Evolutionary conservation across 1,140 invertebrate species (phyloP).

Genomic region (Oryctes rhinoceros): DNA sequence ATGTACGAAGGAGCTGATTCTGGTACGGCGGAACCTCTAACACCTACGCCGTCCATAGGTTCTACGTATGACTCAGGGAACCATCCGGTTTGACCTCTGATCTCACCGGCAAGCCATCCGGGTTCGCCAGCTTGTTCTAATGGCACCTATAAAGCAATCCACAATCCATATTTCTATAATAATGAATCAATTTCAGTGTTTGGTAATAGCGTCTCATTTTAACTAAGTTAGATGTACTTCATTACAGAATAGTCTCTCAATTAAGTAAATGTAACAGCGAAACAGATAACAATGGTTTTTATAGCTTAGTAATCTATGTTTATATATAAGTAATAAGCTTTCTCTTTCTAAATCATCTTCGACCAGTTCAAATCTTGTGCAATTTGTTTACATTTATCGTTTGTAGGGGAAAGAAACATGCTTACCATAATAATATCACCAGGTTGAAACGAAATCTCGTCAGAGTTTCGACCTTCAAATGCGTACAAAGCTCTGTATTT

Average conservation of each 20-base stretch:
- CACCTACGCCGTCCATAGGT: slow-evolving; percentile 67
- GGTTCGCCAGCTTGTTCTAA: slow-evolving; percentile 89
- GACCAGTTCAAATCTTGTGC: too few species aligned
- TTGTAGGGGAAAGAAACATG: slow-evolving; percentile 1
- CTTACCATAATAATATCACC: slow-evolving; percentile 91
- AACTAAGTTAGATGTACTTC: too few species aligned
- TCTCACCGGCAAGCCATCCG: slow-evolving; percentile 96
- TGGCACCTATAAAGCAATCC: slow-evolving; percentile 70
- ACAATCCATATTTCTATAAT: slow-evolving; percentile 29
- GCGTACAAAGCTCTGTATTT: slow-evolving; percentile 93
- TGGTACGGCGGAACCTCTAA: slow-evolving; percentile 45
- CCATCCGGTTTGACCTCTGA: slow-evolving; percentile 91
- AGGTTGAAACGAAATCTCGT: slow-evolving; percentile 94
- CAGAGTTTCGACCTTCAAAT: slow-evolving; percentile 90
- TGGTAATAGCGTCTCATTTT: not conserved
- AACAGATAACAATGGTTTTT: too few species aligned
- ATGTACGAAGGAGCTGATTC: slow-evolving; percentile 43
- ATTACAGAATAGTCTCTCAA: too few species aligned
- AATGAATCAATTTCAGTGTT: not conserved
- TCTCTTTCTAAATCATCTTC: too few species aligned
- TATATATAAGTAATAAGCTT: too few species aligned
- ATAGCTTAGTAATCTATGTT: too few species aligned
- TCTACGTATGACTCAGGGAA: slow-evolving; percentile 98
- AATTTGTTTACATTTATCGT: too few species aligned
- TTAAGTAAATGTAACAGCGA: too few species aligned